Evolutionary conservation across 2,888 invertebrate genomes (phyloP), one percentile per base, ranked within the genome.

Genomic region (Cyaniris semiargus): DNA sequence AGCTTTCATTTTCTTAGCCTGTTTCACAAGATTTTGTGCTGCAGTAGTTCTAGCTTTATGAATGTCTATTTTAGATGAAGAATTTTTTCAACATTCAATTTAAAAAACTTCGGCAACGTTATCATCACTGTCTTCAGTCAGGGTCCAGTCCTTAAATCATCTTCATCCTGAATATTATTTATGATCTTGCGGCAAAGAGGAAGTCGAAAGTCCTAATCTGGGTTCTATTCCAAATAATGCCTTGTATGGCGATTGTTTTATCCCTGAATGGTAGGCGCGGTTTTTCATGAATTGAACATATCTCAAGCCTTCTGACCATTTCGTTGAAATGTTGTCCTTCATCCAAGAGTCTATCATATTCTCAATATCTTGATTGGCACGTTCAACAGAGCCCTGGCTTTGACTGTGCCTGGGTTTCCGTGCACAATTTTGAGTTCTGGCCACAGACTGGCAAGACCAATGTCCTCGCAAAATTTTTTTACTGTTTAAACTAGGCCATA

Each of bases 341-440:
- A 89, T 80, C 89, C 89, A 90, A 4, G 86, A 80, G 71, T 77
- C 75, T 21, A 86, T 53, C 83, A 88, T 88, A 76, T 87, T 88
- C 80, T 86, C 82, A 34, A 88, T 83, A 79, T 48, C 48, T 48
- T 48, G 48, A 15, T 87, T 87, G 13, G 84, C 84, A 66, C 86
- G 79, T 81, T 89, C 84, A 31, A 88, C 85, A 75, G 81, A 82
- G 1, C 86, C 86, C 80, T 88, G 87, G 53, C 80, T 81, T 80
- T 86, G 81, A 13, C 79, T 81, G 76, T 88, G 21, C 15, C 48
- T 48, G 48, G 48, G 48, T 48, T 48, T 48, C 48, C 48, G 48
- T 48, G 48, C 15, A 48, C 15, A 48, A 48, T 48, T 48, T 48
- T 48, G 15, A 48, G 48, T 48, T 48, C 48, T 15, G 48, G 48